phyloP scores from a whole-genome alignment of 2,797 vertebrate genomes.

The Pangasius macronema region DNA sequence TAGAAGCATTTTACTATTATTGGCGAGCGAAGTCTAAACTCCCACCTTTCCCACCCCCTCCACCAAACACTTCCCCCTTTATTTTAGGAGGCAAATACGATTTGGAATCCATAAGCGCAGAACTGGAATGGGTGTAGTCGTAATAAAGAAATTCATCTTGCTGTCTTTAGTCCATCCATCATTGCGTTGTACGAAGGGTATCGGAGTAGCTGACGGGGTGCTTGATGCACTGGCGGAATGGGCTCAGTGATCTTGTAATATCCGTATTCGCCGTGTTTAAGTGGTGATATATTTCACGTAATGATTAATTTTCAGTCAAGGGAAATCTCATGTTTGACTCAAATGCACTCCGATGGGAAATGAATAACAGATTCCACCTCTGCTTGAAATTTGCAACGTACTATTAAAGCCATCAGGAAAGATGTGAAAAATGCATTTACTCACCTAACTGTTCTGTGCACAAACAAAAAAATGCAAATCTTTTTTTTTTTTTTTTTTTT shows the following conservation, averaged over 20 bases:
- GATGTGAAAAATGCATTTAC: slow-evolving; percentile 62
- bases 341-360: slow-evolving; percentile 74
- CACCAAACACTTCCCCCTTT: slow-evolving; percentile 24
- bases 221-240: slow-evolving; percentile 40
- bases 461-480: slow-evolving; percentile 80
- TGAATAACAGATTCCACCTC: slow-evolving; percentile 65
- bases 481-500: slow-evolving; percentile 66
- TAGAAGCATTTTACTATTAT: slow-evolving; percentile 82
- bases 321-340: slow-evolving; percentile 74
- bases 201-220: slow-evolving; percentile 45
- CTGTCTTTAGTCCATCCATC: slow-evolving; percentile 71
- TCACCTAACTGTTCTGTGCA: slow-evolving; percentile 56
- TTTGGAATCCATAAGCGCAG: slow-evolving; percentile 74
- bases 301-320: slow-evolving; percentile 75
- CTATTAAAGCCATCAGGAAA: slow-evolving; percentile 74
- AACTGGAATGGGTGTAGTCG: slow-evolving; percentile 71
- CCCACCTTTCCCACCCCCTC: slow-evolving; percentile 20
- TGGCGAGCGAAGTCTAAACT: slow-evolving; percentile 69
- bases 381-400: slow-evolving; percentile 64
- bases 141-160: slow-evolving; percentile 80
- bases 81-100: slow-evolving; percentile 80
- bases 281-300: slow-evolving; percentile 58
- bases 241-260: slow-evolving; percentile 51
- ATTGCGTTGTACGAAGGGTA: slow-evolving; percentile 69
- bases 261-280: slow-evolving; percentile 45